Conservation (phyloP, 2,797 vertebrate genomes). For the Cryptoblepharus egeriae region DNA sequence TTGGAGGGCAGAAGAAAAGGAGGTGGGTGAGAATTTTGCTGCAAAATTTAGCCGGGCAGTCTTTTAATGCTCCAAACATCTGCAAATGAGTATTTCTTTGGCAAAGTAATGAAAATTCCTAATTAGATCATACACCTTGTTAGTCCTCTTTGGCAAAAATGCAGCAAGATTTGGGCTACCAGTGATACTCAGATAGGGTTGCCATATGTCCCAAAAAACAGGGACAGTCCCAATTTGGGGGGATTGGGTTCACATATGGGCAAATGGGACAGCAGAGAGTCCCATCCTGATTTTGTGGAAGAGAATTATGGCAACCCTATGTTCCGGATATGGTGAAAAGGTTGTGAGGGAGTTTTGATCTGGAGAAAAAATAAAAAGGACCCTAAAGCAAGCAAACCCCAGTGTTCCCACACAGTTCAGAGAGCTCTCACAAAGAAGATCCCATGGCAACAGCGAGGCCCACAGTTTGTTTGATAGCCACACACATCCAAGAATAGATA, state of each 20-base stretch:
- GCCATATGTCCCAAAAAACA: too few species aligned
- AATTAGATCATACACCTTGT: conserved; percentile 80
- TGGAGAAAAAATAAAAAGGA: conserved; percentile 53
- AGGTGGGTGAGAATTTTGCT: conserved; percentile 45
- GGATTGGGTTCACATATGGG: too few species aligned
- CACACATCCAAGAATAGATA: conserved; percentile 80
- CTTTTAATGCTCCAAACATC: conserved; percentile 72
- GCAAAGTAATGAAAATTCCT: conserved; percentile 78
- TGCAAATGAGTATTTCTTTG: conserved; percentile 75
- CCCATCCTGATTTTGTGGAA: too few species aligned
- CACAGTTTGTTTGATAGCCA: conserved; percentile 79
- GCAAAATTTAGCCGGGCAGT: conserved; percentile 63
- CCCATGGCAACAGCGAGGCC: conserved; percentile 85
- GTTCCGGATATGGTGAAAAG: too few species aligned
- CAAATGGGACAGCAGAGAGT: too few species aligned
- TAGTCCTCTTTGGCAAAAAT: conserved; percentile 77
- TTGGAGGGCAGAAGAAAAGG: neutral
- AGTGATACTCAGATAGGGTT: too few species aligned
- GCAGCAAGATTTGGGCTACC: conserved; percentile 77
- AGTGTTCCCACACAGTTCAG: conserved; percentile 84
- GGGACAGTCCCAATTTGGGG: too few species aligned
- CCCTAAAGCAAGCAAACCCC: conserved; percentile 52
- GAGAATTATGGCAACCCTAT: too few species aligned
- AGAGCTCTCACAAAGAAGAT: conserved; percentile 85
- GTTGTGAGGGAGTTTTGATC: too few species aligned